Conservation (phyloP, 2,888 invertebrate genomes). For the Linnaemya vulpina region DNA sequence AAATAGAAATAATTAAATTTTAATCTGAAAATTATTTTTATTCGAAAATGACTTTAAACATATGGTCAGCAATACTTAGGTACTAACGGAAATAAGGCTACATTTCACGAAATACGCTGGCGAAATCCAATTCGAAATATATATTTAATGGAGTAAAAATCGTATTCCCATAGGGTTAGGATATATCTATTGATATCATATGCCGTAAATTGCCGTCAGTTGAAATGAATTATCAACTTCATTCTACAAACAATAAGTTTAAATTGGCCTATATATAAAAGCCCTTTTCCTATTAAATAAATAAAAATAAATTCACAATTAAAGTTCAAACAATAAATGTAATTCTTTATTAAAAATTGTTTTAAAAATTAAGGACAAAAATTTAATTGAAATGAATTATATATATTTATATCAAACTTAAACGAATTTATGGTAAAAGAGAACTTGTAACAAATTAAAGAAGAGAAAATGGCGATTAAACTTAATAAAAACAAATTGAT, state of each 20-base stretch:
- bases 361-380: conserved; percentile 22
- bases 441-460: conserved; percentile 44
- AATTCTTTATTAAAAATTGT: conserved; percentile 35
- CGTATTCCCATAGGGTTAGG: too few species aligned
- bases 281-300: neutral
- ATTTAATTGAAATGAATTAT: conserved; percentile 29
- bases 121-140: too few species aligned
- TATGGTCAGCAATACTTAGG: too few species aligned
- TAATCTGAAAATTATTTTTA: too few species aligned
- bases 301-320: neutral
- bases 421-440: conserved; percentile 50
- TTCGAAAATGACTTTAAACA: too few species aligned
- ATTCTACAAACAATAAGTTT: neutral
- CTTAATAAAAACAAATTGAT: conserved; percentile 52
- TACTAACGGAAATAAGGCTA: too few species aligned
- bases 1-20: too few species aligned
- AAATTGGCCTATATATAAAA: neutral
- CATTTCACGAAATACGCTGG: too few species aligned
- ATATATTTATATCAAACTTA: conserved; percentile 51
- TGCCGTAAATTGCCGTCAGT: too few species aligned
- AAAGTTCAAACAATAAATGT: neutral
- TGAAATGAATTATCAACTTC: neutral
- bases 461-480: conserved; percentile 25
- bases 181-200: neutral
- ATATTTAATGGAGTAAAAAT: too few species aligned